Evolutionary conservation across 2,113 vertebrate species (phyloP).

Genomic region (Oncorhynchus clarkii): DNA sequence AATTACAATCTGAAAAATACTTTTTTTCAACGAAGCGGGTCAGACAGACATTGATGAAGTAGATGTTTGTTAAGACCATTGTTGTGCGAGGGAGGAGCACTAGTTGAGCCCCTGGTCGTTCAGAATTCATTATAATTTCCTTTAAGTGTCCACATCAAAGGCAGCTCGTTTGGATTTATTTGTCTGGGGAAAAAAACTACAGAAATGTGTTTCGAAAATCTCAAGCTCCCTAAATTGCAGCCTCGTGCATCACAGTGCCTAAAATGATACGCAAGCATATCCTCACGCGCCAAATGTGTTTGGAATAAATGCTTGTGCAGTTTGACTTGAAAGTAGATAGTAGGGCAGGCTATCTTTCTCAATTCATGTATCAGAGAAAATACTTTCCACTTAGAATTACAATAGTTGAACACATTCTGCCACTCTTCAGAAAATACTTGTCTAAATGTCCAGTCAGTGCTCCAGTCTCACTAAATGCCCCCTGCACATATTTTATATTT

Average conservation of each 20-base stretch:
- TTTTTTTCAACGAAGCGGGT: slow-evolving; percentile 73
- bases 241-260: too few species aligned
- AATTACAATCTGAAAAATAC: slow-evolving; percentile 88
- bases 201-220: too few species aligned
- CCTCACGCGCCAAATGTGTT: too few species aligned
- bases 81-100: slow-evolving; percentile 78
- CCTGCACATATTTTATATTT: not conserved
- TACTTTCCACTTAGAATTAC: not conserved
- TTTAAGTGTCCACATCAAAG: slow-evolving; percentile 85
- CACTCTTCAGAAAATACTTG: too few species aligned
- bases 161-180: slow-evolving; percentile 82
- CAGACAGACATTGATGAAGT: slow-evolving; percentile 93
- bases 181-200: slow-evolving; percentile 45
- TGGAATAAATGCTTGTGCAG: too few species aligned
- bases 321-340: not conserved
- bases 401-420: too few species aligned
- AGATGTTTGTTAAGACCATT: slow-evolving; percentile 84
- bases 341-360: too few species aligned
- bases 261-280: too few species aligned
- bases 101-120: not conserved
- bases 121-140: slow-evolving; percentile 72
- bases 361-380: not conserved
- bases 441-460: not conserved
- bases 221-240: not conserved
- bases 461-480: not conserved